Base-by-base conservation (phyloP, 2,113 vertebrate genomes). In the Haemorhous mexicanus region DNA sequence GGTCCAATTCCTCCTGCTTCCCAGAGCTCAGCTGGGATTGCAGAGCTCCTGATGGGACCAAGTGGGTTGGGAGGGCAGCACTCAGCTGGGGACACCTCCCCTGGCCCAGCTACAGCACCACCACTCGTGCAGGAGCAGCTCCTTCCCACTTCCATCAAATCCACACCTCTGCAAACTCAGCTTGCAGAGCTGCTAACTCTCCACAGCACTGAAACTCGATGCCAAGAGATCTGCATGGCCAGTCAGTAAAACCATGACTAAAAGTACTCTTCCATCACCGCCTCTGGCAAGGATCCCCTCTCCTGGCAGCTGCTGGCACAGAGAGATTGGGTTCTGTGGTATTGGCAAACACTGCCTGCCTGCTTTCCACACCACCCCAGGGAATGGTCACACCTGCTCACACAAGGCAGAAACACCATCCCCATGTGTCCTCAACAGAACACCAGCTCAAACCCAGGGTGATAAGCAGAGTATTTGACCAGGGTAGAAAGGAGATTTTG, bases 51-150 rank as follows among this genome's bases (percentile, higher is more conserved):
- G 23, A 6, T 35, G 39, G 0, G 3, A 41, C 59, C 74, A 16
- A 6, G 13, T 0, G 1, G 20, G n/a, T 6, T n/a, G 27, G 64
- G 18, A 66, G 24, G 41, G 37, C 55, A 78, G 64, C 0, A 0
- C 33, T 26, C 46, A n/a, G 52, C 20, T 44, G 37, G 43, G 46
- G n/a, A 52, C 27, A 33, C 21, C 15, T 32, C 28, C 10, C 9
- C 62, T 32, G 12, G 11, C 16, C 10, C 77, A 24, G 58, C 27
- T 13, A 7, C 66, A 79, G 66, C 37, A 35, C 0, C 46, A 46
- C 17, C 50, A 2, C 67, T 19, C 6, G 0, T 1, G 32, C 68
- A 59, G 64, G 52, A 64, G 33, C 3, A 3, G 74, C 64, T 43
- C 23, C 53, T 52, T 59, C n/a, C 46, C 4, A 0, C 10, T 49